A percentile compares a stretch with the other conserved stretches of the same genome.
Evolutionary conservation across 2,113 vertebrate genomes (phyloP).

Genomic region (Scopus umbretta): DNA sequence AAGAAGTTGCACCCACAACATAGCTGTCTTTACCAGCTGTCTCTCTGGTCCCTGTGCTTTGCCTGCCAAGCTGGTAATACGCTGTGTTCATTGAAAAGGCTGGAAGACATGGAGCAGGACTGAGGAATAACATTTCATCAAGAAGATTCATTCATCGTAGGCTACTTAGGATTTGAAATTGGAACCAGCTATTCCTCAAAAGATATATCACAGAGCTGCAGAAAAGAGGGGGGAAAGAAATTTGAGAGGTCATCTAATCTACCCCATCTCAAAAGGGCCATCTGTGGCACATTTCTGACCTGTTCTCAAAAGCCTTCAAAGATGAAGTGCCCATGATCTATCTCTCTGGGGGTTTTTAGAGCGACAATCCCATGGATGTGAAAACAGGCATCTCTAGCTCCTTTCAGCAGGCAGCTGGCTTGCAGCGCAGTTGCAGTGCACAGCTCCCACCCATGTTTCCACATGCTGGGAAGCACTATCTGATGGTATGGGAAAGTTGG

Average conservation of each 20-base stretch:
- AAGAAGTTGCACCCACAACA: neutral
- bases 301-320: neutral
- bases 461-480: neutral
- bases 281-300: neutral
- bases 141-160: neutral
- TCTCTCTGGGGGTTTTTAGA: neutral
- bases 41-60: neutral
- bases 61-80: neutral
- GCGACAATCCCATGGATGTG: fast-evolving
- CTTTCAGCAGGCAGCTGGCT: neutral
- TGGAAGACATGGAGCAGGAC: neutral
- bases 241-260: constrained; percentile 20
- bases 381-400: neutral
- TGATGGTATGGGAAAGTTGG: neutral
- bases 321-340: neutral
- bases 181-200: constrained; percentile 17
- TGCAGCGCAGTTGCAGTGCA: neutral
- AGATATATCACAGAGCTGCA: neutral
- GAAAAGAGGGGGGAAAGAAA: neutral
- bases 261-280: neutral
- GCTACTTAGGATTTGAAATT: constrained; percentile 10
- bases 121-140: constrained; percentile 8
- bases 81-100: neutral
- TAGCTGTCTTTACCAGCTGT: neutral
- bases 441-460: neutral